Percentiles rank a stretch among this genome's conserved stretches.
These are phyloP conservation scores for Vultur gryphus DNA, from an alignment of 2,797 vertebrate species.

Conservation along the genomic window DNA sequence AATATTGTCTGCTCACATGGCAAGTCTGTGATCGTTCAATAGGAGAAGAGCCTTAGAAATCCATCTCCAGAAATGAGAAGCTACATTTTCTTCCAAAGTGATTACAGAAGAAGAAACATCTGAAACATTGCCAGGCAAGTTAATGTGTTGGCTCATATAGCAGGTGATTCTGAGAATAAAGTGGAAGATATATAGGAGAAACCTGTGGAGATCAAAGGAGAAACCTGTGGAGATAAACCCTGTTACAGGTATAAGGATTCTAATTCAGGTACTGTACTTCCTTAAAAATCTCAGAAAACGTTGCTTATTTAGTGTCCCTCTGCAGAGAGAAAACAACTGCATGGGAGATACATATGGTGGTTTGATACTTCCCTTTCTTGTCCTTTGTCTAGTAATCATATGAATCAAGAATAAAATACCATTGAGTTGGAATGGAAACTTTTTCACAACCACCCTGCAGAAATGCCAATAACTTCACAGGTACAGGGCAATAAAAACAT, in stretches of 20 bases:
- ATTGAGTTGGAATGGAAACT: background rate
- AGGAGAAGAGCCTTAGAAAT: background rate
- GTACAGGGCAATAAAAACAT: background rate
- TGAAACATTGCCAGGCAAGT: background rate
- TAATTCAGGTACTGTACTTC: background rate
- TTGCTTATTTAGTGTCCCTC: background rate
- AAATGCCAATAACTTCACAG: background rate
- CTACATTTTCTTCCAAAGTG: background rate
- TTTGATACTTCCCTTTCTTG: background rate
- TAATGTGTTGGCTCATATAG: background rate
- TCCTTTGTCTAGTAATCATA: background rate
- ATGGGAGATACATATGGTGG: fast-evolving
- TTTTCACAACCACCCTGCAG: background rate
- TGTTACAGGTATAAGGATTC: background rate
- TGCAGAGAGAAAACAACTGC: background rate
- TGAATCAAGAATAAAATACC: background rate
- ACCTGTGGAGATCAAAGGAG: background rate
- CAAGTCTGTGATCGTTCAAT: background rate
- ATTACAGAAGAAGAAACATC: background rate
- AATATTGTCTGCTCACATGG: background rate
- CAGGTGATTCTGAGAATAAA: background rate
- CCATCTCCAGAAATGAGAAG: background rate
- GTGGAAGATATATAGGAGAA: background rate
- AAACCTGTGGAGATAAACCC: background rate
- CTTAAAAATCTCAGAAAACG: background rate